A percentile compares a stretch with the other conserved stretches of the same genome.
These are phyloP conservation scores for Daubentonia madagascariensis DNA, from an alignment of 2,113 vertebrate species.

Conservation along the genomic window DNA sequence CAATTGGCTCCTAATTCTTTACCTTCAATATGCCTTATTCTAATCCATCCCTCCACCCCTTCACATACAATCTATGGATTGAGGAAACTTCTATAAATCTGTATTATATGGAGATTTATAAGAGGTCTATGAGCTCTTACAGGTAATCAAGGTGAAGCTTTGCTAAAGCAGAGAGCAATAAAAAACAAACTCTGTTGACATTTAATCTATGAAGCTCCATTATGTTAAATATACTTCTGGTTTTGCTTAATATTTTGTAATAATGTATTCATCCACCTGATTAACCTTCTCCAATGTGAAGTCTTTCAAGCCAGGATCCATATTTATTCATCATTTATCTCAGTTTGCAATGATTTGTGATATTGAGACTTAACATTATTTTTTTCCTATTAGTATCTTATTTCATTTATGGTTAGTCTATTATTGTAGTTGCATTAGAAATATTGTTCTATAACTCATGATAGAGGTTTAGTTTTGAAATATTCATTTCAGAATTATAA, in stretches of 20 bases:
- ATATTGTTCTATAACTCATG: neutral
- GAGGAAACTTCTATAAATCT: neutral
- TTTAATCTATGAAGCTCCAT: neutral
- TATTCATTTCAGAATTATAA: neutral
- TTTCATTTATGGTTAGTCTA: neutral
- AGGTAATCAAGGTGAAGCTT: neutral
- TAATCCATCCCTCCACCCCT: neutral
- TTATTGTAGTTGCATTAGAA: neutral
- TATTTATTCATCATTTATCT: neutral
- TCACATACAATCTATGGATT: neutral
- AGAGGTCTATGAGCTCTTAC: neutral
- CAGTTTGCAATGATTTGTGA: neutral
- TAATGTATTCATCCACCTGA: neutral
- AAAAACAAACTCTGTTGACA: neutral
- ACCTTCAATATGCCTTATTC: neutral
- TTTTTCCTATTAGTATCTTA: neutral
- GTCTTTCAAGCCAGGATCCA: neutral
- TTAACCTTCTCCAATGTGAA: neutral
- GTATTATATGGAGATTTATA: neutral
- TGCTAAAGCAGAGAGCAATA: neutral
- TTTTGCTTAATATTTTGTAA: neutral
- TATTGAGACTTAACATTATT: neutral
- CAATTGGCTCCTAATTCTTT: neutral
- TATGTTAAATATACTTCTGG: neutral
- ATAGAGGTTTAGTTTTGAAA: neutral